Evolutionary conservation across 1,140 invertebrate species (phyloP).

Genomic region (Drosophila parvula): DNA sequence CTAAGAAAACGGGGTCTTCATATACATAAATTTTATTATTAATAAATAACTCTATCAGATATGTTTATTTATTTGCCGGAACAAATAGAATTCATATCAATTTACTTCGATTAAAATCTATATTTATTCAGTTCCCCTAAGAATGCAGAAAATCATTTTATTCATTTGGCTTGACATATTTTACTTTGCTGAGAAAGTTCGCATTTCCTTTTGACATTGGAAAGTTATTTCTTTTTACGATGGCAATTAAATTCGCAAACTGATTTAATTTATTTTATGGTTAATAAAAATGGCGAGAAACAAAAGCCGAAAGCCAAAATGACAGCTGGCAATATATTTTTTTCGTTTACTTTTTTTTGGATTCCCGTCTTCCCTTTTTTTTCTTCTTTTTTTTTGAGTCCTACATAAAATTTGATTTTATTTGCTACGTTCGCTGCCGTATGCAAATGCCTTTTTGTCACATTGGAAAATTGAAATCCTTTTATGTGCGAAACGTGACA

Average conservation of each 20-base stretch:
- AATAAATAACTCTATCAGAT: background rate
- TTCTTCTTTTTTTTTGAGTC: constrained; percentile 29
- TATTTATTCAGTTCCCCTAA: constrained; percentile 1
- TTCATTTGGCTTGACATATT: constrained; percentile 23
- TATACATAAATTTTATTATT: background rate
- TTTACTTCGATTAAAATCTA: background rate
- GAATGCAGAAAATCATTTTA: constrained; percentile 6
- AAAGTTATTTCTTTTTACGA: constrained; percentile 69
- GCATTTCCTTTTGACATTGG: constrained; percentile 18
- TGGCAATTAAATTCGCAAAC: constrained; percentile 77
- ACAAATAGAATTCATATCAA: background rate
- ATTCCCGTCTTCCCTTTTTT: background rate
- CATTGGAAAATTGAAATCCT: constrained; percentile 82
- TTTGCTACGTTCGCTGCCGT: constrained; percentile 50
- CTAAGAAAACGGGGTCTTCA: too few relatives aligned
- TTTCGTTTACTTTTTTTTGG: constrained; percentile 7
- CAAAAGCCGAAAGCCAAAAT: constrained; percentile 48
- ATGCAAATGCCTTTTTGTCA: constrained; percentile 77
- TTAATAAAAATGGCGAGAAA: constrained; percentile 70
- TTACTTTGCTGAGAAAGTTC: constrained; percentile 6
- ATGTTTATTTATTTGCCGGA: background rate
- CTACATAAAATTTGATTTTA: constrained; percentile 76
- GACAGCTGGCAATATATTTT: constrained; percentile 38
- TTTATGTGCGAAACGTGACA: constrained; percentile 80
- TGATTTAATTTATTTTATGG: constrained; percentile 83